Percentiles rank a stretch among this genome's conserved stretches.
These are phyloP conservation scores for Drosophila seguyi DNA, from an alignment of 1,140 invertebrate genomes.

Conservation along the genomic window DNA sequence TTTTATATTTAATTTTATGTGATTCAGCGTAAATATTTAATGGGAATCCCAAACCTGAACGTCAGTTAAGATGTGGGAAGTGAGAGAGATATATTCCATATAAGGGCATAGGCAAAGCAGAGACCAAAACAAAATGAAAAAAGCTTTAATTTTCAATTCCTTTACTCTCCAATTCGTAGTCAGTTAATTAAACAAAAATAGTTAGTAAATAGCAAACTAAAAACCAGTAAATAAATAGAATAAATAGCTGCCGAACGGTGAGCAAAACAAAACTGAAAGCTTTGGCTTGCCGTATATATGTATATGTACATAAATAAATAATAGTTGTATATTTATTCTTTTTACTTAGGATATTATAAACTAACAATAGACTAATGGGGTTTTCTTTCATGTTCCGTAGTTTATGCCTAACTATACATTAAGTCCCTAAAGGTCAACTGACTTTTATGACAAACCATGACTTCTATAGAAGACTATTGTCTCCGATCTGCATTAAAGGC, in stretches of 20 bases:
- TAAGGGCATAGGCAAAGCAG: not conserved
- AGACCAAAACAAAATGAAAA: not conserved
- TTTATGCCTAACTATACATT: too few relatives aligned
- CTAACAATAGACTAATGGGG: too few relatives aligned
- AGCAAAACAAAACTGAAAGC: not conserved
- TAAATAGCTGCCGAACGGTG: too few relatives aligned
- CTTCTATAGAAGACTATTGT: too few relatives aligned
- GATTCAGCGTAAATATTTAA: not conserved
- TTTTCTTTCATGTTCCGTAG: too few relatives aligned
- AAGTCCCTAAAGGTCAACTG: too few relatives aligned
- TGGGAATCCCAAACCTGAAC: not conserved
- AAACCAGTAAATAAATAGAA: not conserved
- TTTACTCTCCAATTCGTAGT: not conserved
- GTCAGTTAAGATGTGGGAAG: not conserved
- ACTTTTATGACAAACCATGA: not conserved
- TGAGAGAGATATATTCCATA: not conserved
- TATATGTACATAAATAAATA: too few relatives aligned
- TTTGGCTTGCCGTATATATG: not conserved
- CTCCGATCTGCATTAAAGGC: not conserved
- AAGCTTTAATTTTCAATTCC: not conserved
- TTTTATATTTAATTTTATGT: not conserved
- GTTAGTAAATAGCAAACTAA: not conserved
- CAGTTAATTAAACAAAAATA: not conserved
- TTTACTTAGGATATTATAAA: too few relatives aligned
- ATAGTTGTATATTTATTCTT: too few relatives aligned